These are phyloP conservation scores for Kradibia gibbosae DNA, from an alignment of 1,140 invertebrate genomes.

Conservation along the genomic window DNA sequence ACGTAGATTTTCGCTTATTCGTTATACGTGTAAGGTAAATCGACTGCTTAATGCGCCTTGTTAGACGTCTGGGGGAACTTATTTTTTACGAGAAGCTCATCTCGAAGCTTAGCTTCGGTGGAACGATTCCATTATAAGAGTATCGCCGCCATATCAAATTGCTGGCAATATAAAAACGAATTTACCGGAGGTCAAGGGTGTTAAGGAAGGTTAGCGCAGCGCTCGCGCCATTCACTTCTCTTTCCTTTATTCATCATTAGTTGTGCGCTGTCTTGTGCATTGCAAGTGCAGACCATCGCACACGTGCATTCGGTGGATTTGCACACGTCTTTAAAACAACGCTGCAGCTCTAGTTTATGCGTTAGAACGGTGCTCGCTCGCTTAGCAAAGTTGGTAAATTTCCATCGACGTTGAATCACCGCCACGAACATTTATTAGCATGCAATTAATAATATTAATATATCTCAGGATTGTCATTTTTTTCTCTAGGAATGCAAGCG, in stretches of 20 bases:
- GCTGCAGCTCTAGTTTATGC: neutral
- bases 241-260: conserved; percentile 35
- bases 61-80: too few species aligned
- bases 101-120: too few species aligned
- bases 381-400: conserved; percentile 14
- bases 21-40: too few species aligned
- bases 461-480: conserved; percentile 36
- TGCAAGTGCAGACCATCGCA: neutral
- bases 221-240: conserved; percentile 25
- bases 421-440: conserved; percentile 57
- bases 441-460: conserved; percentile 61
- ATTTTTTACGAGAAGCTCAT: neutral
- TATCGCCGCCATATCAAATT: neutral
- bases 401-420: conserved; percentile 3
- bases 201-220: neutral
- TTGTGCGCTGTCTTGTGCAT: neutral
- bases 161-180: conserved; percentile 10
- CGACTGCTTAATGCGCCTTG: too few species aligned
- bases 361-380: neutral
- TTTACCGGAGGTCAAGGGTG: conserved; percentile 26
- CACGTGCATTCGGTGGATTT: conserved; percentile 4
- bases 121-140: too few species aligned
- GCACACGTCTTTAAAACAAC: neutral
- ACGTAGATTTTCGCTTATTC: neutral
- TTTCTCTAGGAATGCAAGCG: neutral